phyloP scores from a whole-genome alignment of 2,797 vertebrate genomes.

The Streptopelia turtur region DNA sequence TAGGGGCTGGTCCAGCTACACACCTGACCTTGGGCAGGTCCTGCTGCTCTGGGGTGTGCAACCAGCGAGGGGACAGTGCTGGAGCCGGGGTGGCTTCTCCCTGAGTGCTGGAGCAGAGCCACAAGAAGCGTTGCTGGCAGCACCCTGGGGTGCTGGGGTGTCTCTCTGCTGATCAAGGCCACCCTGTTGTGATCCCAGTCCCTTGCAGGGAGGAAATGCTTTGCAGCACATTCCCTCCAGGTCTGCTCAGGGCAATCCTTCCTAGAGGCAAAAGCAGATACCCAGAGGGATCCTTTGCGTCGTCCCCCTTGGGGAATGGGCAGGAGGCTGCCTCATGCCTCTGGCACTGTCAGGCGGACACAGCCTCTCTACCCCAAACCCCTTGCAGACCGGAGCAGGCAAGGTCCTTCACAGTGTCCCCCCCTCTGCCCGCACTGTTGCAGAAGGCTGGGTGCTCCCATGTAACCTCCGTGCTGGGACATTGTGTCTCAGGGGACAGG shows the following conservation, averaged over 20 bases:
- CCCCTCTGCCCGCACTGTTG: fast-evolving
- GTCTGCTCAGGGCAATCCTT: background rate
- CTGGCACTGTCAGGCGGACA: background rate
- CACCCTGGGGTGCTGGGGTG: fast-evolving
- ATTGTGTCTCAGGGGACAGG: slow-evolving; percentile 76
- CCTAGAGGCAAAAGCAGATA: background rate
- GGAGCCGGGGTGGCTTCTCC: background rate
- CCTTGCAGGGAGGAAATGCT: background rate
- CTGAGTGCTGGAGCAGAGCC: background rate
- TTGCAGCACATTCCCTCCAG: background rate
- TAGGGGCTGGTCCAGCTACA: background rate
- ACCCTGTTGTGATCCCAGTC: background rate
- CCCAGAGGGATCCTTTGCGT: background rate
- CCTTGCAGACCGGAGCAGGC: background rate
- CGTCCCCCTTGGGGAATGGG: fast-evolving
- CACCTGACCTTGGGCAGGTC: background rate
- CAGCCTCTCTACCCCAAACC: background rate
- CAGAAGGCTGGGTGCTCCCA: slow-evolving; percentile 50
- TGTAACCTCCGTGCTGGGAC: slow-evolving; percentile 74
- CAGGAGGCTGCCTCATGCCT: background rate
- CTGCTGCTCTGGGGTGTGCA: fast-evolving
- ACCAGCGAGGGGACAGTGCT: background rate
- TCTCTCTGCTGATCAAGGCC: background rate
- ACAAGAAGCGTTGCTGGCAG: background rate
- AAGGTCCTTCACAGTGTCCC: background rate